phyloP scores from a whole-genome alignment of 1,140 invertebrate species.

The Tetranychus urticae region DNA sequence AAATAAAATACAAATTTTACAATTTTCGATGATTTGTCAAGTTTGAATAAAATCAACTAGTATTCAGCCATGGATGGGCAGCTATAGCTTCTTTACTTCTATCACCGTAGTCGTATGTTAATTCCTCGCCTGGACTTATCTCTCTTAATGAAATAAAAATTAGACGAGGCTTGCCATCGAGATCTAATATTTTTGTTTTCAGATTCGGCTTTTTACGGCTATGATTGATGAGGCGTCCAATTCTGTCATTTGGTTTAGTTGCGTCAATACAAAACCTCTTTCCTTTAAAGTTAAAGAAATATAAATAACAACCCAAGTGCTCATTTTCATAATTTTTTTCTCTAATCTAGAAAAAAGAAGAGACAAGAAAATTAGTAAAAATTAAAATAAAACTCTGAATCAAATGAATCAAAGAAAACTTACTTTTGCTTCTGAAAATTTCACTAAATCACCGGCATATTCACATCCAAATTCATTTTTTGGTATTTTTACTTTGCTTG shows the following conservation, averaged over 20 bases:
- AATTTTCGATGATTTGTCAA: too few species aligned
- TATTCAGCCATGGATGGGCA: conserved; percentile 75
- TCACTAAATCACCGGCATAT: conserved; percentile 81
- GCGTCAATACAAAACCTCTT: conserved; percentile 92
- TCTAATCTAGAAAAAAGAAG: conserved; percentile 26
- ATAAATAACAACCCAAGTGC: conserved; percentile 93
- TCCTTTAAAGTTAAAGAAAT: conserved; percentile 79
- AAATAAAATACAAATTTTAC: too few species aligned
- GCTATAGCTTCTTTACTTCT: conserved; percentile 61
- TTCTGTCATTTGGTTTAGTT: conserved; percentile 58
- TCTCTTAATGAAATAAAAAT: conserved; percentile 70
- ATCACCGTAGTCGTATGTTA: conserved; percentile 95
- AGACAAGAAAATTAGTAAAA: background rate
- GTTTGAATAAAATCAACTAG: background rate
- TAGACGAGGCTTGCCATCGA: conserved; percentile 51
- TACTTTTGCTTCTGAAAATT: conserved; percentile 41
- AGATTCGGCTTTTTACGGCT: conserved; percentile 65
- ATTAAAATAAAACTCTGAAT: background rate
- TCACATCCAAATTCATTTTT: conserved; percentile 80
- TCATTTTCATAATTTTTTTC: conserved; percentile 65
- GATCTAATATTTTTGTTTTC: conserved; percentile 53
- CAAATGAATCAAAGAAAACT: background rate
- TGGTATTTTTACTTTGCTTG: background rate
- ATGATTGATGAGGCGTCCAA: conserved; percentile 88
- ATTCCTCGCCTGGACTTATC: conserved; percentile 61